Percentiles rank a stretch among this genome's conserved stretches.
Evolutionary conservation across 2,888 invertebrate genomes (phyloP).

Genomic region (Caenorhabditis imperialis): DNA sequence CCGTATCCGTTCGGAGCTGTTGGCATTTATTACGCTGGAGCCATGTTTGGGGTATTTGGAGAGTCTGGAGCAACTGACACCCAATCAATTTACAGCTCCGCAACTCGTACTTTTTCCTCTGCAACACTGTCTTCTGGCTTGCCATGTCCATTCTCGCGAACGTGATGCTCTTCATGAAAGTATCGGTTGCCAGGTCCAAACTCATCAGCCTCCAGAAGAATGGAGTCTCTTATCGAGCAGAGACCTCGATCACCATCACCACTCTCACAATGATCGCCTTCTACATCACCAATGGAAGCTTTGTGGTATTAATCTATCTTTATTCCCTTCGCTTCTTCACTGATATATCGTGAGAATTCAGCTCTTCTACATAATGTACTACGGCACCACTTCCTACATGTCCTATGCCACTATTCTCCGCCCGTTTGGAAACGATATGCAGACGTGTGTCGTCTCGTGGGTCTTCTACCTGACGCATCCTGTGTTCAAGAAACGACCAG

Average conservation of each 20-base stretch:
- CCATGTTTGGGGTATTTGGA: constrained; percentile 22
- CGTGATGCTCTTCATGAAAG: constrained; percentile 6
- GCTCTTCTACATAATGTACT: constrained; percentile 29
- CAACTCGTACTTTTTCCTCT: constrained; percentile 24
- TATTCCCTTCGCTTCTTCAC: neutral
- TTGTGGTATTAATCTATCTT: constrained; percentile 5
- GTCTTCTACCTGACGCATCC: too few relatives aligned
- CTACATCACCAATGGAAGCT: constrained; percentile 22
- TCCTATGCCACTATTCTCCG: constrained; percentile 15
- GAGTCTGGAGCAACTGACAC: too few relatives aligned
- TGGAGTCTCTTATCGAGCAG: constrained; percentile 9
- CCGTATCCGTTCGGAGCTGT: constrained; percentile 28
- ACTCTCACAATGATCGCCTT: constrained; percentile 28
- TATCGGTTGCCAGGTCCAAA: constrained; percentile 8
- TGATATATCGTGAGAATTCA: constrained; percentile 3
- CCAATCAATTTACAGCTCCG: constrained; percentile 34
- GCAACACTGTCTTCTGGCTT: constrained; percentile 25
- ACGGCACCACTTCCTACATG: constrained; percentile 23
- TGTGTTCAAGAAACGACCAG: too few relatives aligned
- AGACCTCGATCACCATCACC: constrained; percentile 24
- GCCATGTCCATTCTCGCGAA: constrained; percentile 11
- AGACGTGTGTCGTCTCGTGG: too few relatives aligned
- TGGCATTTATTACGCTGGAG: constrained; percentile 17
- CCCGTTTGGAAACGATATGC: too few relatives aligned
- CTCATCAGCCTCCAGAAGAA: constrained; percentile 19